Evolutionary conservation across 1,140 invertebrate species (phyloP).

Genomic region (Onthophagus taurus): DNA sequence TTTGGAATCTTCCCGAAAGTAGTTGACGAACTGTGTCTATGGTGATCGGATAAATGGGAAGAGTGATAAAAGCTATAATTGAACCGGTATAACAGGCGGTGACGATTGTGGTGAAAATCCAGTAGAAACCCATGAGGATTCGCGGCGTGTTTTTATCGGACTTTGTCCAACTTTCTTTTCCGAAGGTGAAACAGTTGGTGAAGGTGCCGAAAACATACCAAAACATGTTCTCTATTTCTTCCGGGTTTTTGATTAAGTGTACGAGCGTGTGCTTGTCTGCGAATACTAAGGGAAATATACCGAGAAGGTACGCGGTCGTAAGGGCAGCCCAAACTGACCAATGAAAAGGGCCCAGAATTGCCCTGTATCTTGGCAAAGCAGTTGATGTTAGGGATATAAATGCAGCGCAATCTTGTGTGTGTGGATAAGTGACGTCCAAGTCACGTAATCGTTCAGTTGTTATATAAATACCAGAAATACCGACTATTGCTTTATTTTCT

Average conservation of each 20-base stretch:
- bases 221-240: constrained; percentile 64
- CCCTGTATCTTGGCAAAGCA: constrained; percentile 63
- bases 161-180: constrained; percentile 55
- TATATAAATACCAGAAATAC: constrained; percentile 56
- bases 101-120: constrained; percentile 71
- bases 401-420: constrained; percentile 60
- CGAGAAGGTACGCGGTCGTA: constrained; percentile 57
- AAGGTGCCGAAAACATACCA: constrained; percentile 75
- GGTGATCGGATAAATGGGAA: constrained; percentile 58
- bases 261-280: constrained; percentile 55
- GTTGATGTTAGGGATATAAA: constrained; percentile 65
- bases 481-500: constrained; percentile 46
- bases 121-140: constrained; percentile 64
- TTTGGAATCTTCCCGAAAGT: constrained; percentile 45
- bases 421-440: constrained; percentile 49
- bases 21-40: constrained; percentile 55
- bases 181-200: constrained; percentile 68
- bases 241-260: constrained; percentile 52
- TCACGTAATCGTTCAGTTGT: constrained; percentile 43
- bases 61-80: constrained; percentile 68
- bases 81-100: constrained; percentile 69
- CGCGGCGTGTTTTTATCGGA: constrained; percentile 57
- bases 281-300: constrained; percentile 58
- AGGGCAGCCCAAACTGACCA: constrained; percentile 65
- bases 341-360: constrained; percentile 71